These are phyloP conservation scores for Drosophila monieri DNA, from an alignment of 2,888 invertebrate genomes.

Conservation along the genomic window DNA sequence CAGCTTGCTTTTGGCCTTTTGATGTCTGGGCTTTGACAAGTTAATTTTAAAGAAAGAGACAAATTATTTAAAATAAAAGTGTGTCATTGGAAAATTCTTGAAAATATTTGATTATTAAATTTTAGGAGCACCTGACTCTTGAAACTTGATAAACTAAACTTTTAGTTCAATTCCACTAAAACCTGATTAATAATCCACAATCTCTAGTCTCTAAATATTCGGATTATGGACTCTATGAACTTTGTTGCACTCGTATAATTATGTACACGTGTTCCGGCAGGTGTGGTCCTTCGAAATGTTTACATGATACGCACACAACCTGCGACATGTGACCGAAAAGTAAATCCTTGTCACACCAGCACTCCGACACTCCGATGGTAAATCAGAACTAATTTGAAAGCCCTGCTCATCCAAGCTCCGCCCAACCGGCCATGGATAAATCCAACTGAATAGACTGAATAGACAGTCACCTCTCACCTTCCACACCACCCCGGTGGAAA, in stretches of 20 bases:
- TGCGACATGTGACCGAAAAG: conserved; percentile 38
- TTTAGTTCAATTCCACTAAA: not conserved
- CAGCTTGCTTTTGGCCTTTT: conserved; percentile 23
- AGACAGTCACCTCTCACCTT: conserved; percentile 18
- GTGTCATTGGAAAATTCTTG: no score
- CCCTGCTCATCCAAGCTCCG: conserved; percentile 44
- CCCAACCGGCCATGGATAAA: conserved; percentile 42
- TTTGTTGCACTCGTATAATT: conserved; percentile 22
- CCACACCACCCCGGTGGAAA: conserved; percentile 8
- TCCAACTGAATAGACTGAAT: conserved; percentile 13
- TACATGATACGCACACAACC: conserved; percentile 45
- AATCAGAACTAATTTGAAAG: conserved; percentile 63
- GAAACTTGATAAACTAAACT: not conserved
- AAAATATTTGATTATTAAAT: no score
- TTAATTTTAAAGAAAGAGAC: conserved; percentile 15
- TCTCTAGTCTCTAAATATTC: not conserved
- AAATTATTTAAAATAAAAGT: not conserved
- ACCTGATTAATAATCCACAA: conserved; percentile 5
- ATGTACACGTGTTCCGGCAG: conserved; percentile 39
- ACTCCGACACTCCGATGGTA: conserved; percentile 42
- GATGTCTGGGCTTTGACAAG: conserved; percentile 18
- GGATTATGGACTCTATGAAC: conserved; percentile 28
- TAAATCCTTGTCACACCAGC: conserved; percentile 40
- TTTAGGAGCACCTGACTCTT: no score
- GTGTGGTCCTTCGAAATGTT: conserved; percentile 41